These are phyloP conservation scores for Rhagoletis zephyria DNA, from an alignment of 1,140 invertebrate species.

Conservation along the genomic window DNA sequence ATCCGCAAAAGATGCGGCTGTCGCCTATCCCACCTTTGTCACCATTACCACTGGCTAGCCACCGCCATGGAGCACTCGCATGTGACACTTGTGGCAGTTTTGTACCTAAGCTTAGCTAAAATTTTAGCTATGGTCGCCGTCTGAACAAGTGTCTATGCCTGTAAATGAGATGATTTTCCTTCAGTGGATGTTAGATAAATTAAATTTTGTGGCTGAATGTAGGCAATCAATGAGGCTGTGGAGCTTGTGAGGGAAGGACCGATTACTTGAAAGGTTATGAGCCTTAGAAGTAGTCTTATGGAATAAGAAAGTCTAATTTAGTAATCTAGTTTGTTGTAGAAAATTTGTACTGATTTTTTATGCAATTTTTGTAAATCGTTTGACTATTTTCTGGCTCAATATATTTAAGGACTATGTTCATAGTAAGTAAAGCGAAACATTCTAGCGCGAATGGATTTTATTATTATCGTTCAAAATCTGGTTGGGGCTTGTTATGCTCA, in stretches of 20 bases:
- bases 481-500: too few relatives aligned
- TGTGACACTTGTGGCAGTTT: slow-evolving; percentile 9
- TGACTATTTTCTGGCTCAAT: too few relatives aligned
- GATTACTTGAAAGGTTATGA: not conserved
- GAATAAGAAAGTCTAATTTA: not conserved
- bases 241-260: not conserved
- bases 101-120: not conserved
- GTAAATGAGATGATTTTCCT: not conserved
- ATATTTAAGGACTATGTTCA: too few relatives aligned
- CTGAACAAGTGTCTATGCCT: not conserved
- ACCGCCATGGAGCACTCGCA: not conserved
- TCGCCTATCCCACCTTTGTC: not conserved
- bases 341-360: too few relatives aligned
- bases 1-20: not conserved
- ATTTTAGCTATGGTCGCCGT: too few relatives aligned
- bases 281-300: not conserved
- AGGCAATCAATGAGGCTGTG: not conserved
- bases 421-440: too few relatives aligned
- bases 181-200: slow-evolving; percentile 52
- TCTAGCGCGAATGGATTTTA: too few relatives aligned
- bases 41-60: not conserved
- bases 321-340: not conserved
- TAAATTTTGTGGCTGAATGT: slow-evolving; percentile 53
- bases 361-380: not conserved
- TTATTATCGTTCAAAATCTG: too few relatives aligned